These are phyloP conservation scores for Solenopsis fugax DNA, from an alignment of 1,140 invertebrate species.

Conservation along the genomic window DNA sequence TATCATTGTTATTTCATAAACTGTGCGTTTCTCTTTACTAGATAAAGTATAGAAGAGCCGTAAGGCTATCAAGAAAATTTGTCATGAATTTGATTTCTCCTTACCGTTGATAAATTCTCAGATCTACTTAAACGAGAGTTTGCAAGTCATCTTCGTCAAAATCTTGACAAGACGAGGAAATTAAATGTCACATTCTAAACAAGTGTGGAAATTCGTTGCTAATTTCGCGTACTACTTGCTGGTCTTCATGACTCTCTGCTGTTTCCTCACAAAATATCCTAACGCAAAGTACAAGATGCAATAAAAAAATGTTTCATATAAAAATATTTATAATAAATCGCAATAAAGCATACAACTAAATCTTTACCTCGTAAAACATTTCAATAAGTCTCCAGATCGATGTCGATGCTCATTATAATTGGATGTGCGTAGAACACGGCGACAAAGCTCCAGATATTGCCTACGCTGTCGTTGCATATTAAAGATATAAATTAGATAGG, in stretches of 20 bases:
- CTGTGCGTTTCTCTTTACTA: slow-evolving; percentile 66
- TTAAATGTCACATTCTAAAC: slow-evolving; percentile 88
- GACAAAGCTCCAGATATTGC: slow-evolving; percentile 92
- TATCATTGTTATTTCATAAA: slow-evolving; percentile 59
- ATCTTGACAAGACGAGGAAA: slow-evolving; percentile 76
- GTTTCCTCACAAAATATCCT: slow-evolving; percentile 94
- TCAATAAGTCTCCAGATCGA: slow-evolving; percentile 91
- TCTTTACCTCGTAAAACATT: slow-evolving; percentile 90
- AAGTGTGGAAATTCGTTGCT: slow-evolving; percentile 94
- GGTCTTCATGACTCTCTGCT: slow-evolving; percentile 90
- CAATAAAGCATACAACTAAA: not conserved
- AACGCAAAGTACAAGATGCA: not conserved
- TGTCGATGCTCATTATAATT: slow-evolving; percentile 92
- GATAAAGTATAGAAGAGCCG: slow-evolving; percentile 65
- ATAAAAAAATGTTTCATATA: not conserved
- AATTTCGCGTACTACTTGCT: slow-evolving; percentile 92
- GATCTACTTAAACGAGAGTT: slow-evolving; percentile 79
- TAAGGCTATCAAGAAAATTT: slow-evolving; percentile 64
- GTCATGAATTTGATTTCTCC: slow-evolving; percentile 53
- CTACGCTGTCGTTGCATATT: slow-evolving; percentile 87
- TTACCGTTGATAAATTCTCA: slow-evolving; percentile 13
- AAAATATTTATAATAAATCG: not conserved
- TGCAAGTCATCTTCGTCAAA: slow-evolving; percentile 84
- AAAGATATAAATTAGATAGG: not conserved
- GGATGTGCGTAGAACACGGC: slow-evolving; percentile 92